Evolutionary conservation across 2,113 vertebrate species (phyloP), one percentile per base, ranked within the genome.

Genomic region (Pangasianodon gigas): DNA sequence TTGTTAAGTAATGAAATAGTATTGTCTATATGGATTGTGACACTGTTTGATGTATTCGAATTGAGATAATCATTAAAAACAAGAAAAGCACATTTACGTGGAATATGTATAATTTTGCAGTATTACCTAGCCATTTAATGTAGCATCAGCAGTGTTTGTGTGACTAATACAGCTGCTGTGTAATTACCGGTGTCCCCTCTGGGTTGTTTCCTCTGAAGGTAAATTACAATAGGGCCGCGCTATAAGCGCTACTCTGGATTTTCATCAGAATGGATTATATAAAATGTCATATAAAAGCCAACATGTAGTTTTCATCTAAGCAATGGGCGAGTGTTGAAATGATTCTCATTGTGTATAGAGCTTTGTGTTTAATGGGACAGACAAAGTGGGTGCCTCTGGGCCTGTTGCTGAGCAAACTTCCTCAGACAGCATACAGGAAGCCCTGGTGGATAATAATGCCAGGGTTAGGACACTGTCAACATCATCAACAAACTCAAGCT

Each of bases 391-490:
- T 56, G 1, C 60, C 58, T 24, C 87, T 81, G 58, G 48, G 88
- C 44, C 46, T 86, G 82, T 88, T 54, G 67, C 48, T 88, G 74
- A 83, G 60, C n/a, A 84, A 60, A 87, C 67, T 54, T 60, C 80
- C 77, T 52, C n/a, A 71, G 32, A 75, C n/a, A 82, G 58, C 10
- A 60, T 75, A 71, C 58, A 80, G 58, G 48, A 86, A 58, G 85
- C 56, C 80, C 32, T 67, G 69, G 48, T 89, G 80, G 79, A 52
- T 60, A 56, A 89, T 82, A 91, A 89, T 85, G 82, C 87, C 26
- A 41, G 77, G 26, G 74, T 85, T 37, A 91, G 87, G 77, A 46
- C 32, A 2, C 10, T 41, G 0, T 54, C 24, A 79, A 29, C 44
- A 82, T 54, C 44, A 56, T 71, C 69, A 87, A 44, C 71, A 85